Conservation (phyloP, 1,140 invertebrate genomes). For the Rhynchophorus ferrugineus region DNA sequence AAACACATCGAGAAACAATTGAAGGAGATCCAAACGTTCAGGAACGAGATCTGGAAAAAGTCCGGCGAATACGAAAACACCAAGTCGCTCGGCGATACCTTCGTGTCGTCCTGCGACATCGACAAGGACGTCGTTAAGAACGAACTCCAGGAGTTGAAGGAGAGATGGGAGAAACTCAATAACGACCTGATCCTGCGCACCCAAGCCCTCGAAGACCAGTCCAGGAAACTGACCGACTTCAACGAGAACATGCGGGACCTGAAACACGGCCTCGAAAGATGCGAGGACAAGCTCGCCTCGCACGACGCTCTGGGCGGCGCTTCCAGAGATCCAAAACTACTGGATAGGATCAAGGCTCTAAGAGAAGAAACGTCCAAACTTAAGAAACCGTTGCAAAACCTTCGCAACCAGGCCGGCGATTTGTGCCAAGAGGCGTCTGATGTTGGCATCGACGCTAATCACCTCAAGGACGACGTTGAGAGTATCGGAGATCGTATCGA, state of each 20-base stretch:
- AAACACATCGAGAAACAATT: conserved; percentile 83
- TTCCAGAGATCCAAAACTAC: conserved; percentile 70
- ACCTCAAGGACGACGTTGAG: conserved; percentile 71
- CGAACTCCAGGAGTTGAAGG: conserved; percentile 70
- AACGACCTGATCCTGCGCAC: conserved; percentile 61
- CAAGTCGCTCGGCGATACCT: conserved; percentile 75
- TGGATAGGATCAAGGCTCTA: conserved; percentile 72
- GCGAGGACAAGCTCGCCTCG: conserved; percentile 78
- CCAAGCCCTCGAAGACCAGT: conserved; percentile 76
- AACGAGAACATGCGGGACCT: conserved; percentile 77
- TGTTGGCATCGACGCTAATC: conserved; percentile 61
- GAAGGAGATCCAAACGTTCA: conserved; percentile 80
- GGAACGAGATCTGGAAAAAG: conserved; percentile 85
- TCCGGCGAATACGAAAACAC: conserved; percentile 89
- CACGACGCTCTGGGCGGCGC: conserved; percentile 73
- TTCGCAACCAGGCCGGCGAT: conserved; percentile 59
- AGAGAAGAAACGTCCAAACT: conserved; percentile 67
- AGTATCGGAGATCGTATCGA: conserved; percentile 69
- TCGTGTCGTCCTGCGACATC: conserved; percentile 76
- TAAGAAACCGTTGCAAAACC: conserved; percentile 64
- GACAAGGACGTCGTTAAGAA: conserved; percentile 84
- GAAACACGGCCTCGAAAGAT: conserved; percentile 71
- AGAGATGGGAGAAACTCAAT: conserved; percentile 84
- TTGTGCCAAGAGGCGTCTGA: conserved; percentile 62
- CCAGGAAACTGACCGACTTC: conserved; percentile 74